These are phyloP conservation scores for Nymphalis c-album DNA, from an alignment of 2,888 invertebrate genomes.

Conservation along the genomic window DNA sequence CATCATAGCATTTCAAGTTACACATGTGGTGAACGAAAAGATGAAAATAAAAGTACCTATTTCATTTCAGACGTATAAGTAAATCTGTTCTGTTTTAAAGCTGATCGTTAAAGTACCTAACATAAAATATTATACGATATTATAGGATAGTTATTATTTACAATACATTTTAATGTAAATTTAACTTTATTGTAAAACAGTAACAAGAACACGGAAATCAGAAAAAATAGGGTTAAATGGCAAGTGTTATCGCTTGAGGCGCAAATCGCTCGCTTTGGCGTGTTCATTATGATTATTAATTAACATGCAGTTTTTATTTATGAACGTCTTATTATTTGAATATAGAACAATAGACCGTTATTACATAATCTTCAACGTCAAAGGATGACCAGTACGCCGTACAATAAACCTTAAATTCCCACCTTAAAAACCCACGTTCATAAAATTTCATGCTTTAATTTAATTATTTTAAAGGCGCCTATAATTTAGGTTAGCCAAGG, in stretches of 20 bases:
- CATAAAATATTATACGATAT: background rate
- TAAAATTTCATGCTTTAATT: slow-evolving; percentile 25
- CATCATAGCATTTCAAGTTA: slow-evolving; percentile 6
- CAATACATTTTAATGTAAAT: background rate
- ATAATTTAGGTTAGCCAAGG: slow-evolving; percentile 32
- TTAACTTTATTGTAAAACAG: no score
- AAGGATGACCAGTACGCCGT: slow-evolving; percentile 17
- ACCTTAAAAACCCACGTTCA: slow-evolving; percentile 27
- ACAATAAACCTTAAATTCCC: slow-evolving; percentile 18
- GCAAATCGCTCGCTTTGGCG: no score
- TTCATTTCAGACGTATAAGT: background rate
- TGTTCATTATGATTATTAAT: no score
- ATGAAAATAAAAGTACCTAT: background rate
- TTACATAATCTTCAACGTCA: slow-evolving; percentile 19
- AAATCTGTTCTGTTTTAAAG: background rate
- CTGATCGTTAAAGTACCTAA: background rate
- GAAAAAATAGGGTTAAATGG: no score
- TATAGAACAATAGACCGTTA: background rate
- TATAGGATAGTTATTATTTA: background rate
- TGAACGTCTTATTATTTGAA: background rate
- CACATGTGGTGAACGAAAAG: background rate
- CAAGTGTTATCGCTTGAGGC: no score
- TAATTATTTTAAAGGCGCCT: slow-evolving; percentile 19
- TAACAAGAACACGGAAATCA: no score
- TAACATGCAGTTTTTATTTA: no score